A percentile compares a stretch with the other conserved stretches of the same genome.
Conservation (phyloP, 2,113 vertebrate genomes). For the Telmatochromis sp. region DNA sequence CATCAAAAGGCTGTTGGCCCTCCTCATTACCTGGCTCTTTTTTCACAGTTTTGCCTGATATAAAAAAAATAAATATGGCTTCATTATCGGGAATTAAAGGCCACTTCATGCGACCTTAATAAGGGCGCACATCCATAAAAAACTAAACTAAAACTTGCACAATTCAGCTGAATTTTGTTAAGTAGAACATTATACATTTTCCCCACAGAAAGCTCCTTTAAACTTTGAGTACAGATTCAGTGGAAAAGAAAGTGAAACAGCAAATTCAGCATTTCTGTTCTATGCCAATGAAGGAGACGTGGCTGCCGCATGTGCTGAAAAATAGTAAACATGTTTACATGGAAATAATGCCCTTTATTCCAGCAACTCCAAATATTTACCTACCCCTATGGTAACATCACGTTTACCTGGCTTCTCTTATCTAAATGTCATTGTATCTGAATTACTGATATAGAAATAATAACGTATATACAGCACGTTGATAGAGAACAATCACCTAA, state of each 20-base stretch:
- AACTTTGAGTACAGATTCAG: neutral
- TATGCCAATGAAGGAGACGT: neutral
- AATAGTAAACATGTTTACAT: neutral
- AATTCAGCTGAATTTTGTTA: neutral
- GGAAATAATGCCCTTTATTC: neutral
- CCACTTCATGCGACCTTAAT: neutral
- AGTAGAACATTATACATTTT: neutral
- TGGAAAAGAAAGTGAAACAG: neutral
- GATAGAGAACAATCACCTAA: slow-evolving; percentile 74
- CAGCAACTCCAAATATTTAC: neutral
- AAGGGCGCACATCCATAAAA: neutral
- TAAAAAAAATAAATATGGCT: neutral
- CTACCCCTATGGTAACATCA: neutral
- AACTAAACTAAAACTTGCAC: neutral
- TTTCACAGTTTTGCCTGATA: slow-evolving; percentile 82
- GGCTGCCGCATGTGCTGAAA: neutral
- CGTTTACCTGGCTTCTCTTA: neutral
- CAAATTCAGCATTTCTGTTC: neutral
- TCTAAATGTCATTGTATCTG: neutral
- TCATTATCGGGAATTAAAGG: neutral
- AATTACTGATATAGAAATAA: neutral
- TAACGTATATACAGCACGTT: neutral
- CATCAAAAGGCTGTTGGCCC: slow-evolving; percentile 83
- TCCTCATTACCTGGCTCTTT: slow-evolving; percentile 92
- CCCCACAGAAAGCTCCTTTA: neutral